Base-by-base conservation (phyloP, 2,113 vertebrate genomes). In the Steatornis caripensis region DNA sequence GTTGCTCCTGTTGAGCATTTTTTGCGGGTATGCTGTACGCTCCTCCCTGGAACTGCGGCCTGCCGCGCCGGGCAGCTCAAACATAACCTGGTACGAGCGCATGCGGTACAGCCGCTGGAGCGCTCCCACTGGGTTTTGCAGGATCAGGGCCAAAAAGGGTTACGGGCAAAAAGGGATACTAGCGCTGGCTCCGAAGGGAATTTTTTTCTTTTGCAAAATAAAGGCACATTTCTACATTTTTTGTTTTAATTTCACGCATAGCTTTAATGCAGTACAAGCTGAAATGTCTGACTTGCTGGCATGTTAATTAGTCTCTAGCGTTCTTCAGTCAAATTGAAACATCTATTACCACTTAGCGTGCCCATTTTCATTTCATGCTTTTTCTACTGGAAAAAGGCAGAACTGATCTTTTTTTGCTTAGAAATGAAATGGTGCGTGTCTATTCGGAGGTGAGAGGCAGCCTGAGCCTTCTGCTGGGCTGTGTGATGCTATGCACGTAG, bases 401-500 rank as follows among this genome's bases (percentile, higher is more conserved):
- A 45, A 61, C 8, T 6, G 41, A 6, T 12, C 7, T 60, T 48
- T 22, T 32, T 51, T 54, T 17, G 11, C 45, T 49, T 15, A 15
- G 53, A 15, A 30, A 11, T 8, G 43, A 55, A 9, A 6, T 0
- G 41, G n/a, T 74, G 90, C 11, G 6, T 54, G 61, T 24, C 43
- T 30, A 0, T 14, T 20, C 6, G 9, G 71, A 66, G 60, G 79
- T 14, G 71, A 77, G 71, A 17, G 89, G 76, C 46, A 11, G 92
- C 68, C 36, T 7, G 46, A 54, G 62, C 62, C 54, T 21, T 13
- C 0, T 2, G 60, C 87, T 11, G 89, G 41, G 54, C 70, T 94
- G 48, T 81, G 95, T 95, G 96, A 92, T 90, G 83, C 0, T 27
- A 7, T 64, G 97, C 94, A 97, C 96, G 94, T 97, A 97, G 94